These are phyloP conservation scores for Todiramphus saurophagus DNA, from an alignment of 2,113 vertebrate genomes.

Conservation along the genomic window DNA sequence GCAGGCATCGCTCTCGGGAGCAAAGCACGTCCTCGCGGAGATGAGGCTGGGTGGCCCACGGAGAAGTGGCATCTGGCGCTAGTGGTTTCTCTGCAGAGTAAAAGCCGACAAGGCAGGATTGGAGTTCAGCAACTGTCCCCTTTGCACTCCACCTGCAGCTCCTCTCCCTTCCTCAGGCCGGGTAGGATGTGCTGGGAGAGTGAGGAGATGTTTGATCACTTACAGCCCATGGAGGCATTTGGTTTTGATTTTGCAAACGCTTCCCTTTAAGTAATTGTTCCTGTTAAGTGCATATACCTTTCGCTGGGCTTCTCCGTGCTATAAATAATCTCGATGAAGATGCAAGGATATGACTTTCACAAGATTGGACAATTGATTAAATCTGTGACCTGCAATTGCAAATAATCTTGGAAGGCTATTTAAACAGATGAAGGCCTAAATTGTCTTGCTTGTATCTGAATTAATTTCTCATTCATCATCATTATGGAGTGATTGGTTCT, in stretches of 20 bases:
- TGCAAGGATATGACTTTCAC: conserved; percentile 93
- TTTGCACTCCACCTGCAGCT: background rate
- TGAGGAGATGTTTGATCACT: conserved; percentile 61
- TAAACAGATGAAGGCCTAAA: conserved; percentile 99
- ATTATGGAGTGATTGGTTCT: conserved; percentile 93
- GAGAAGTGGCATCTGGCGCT: background rate
- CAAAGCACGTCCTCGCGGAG: background rate
- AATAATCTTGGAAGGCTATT: conserved; percentile 98
- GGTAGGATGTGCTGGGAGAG: background rate
- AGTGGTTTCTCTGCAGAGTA: rapidly evolving
- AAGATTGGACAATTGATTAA: conserved; percentile 98
- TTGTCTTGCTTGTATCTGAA: conserved; percentile 98
- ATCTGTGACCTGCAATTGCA: conserved; percentile 94
- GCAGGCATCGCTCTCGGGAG: background rate
- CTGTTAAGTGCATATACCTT: conserved; percentile 76
- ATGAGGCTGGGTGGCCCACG: background rate
- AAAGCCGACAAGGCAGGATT: background rate
- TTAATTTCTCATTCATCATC: conserved; percentile 99
- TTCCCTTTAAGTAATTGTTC: conserved; percentile 81
- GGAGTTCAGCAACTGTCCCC: background rate
- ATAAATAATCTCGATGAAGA: conserved; percentile 98
- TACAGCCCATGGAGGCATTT: conserved; percentile 72
- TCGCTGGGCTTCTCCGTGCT: conserved; percentile 72
- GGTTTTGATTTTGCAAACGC: conserved; percentile 77
- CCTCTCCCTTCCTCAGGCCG: background rate